Percentiles rank a stretch among this genome's conserved stretches.
Evolutionary conservation across 2,113 vertebrate genomes (phyloP).

Genomic region (Tringa solitaria): DNA sequence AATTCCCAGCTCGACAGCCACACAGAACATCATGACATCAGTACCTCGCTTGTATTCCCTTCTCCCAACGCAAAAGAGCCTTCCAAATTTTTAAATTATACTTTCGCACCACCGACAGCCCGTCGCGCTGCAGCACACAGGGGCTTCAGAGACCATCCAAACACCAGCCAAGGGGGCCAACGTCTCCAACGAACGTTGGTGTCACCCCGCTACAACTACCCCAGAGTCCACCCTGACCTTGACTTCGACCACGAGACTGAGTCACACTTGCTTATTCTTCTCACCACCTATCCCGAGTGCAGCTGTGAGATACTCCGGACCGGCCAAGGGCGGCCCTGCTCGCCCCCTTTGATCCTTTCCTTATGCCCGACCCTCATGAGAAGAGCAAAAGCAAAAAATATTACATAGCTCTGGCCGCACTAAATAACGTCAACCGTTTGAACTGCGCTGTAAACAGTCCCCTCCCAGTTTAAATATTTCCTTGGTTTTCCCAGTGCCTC

Average conservation of each 20-base stretch:
- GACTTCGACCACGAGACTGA: neutral
- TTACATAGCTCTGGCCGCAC: neutral
- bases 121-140: neutral
- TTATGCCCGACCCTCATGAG: neutral
- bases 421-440: neutral
- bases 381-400: neutral
- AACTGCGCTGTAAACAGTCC: constrained; percentile 14
- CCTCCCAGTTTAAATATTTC: constrained; percentile 36
- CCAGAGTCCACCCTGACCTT: neutral
- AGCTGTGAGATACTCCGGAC: neutral
- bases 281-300: neutral
- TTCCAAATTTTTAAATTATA: neutral
- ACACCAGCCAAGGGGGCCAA: neutral
- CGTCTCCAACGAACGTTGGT: neutral
- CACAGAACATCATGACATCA: neutral
- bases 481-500: neutral
- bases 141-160: neutral
- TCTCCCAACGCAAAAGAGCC: neutral
- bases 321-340: neutral
- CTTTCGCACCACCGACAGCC: neutral
- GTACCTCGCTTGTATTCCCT: neutral
- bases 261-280: neutral
- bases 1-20: neutral
- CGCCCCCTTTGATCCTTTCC: neutral
- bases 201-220: neutral